Conservation (phyloP, 2,797 vertebrate genomes). For the Onychomys leucogaster region DNA sequence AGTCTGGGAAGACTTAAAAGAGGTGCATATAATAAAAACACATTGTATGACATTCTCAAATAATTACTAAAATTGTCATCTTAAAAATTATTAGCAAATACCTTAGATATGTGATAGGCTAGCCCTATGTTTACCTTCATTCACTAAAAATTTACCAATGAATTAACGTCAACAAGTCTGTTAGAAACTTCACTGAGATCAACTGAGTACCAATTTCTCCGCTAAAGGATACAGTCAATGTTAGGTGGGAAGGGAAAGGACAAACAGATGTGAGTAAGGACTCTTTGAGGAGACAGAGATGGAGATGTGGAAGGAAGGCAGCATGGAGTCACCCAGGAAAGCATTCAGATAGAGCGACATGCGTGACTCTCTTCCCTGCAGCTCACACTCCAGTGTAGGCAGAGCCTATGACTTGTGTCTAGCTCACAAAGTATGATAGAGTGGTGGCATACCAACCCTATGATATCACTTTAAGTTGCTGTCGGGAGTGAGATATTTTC, state of each 20-base stretch:
- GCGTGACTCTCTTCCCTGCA: fast-evolving
- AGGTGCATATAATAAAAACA: background rate
- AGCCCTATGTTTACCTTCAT: background rate
- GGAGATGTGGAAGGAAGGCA: background rate
- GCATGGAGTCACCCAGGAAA: fast-evolving
- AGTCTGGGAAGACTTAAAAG: background rate
- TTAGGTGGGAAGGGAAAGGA: background rate
- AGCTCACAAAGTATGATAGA: background rate
- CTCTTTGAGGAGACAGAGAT: background rate
- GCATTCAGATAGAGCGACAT: fast-evolving
- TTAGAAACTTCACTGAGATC: background rate
- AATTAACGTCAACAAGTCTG: background rate
- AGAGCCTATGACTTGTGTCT: background rate
- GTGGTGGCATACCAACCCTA: background rate
- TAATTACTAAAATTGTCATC: background rate
- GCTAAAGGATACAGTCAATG: background rate
- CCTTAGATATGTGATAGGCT: background rate
- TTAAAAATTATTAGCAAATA: slow-evolving; percentile 1
- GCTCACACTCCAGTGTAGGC: background rate
- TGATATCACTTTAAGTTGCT: background rate
- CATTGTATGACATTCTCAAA: background rate
- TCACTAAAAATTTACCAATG: background rate
- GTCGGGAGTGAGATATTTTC: background rate
- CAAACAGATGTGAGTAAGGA: background rate
- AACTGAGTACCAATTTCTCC: background rate